phyloP scores from a whole-genome alignment of 2,797 vertebrate genomes.

The Thamnophis elegans region DNA sequence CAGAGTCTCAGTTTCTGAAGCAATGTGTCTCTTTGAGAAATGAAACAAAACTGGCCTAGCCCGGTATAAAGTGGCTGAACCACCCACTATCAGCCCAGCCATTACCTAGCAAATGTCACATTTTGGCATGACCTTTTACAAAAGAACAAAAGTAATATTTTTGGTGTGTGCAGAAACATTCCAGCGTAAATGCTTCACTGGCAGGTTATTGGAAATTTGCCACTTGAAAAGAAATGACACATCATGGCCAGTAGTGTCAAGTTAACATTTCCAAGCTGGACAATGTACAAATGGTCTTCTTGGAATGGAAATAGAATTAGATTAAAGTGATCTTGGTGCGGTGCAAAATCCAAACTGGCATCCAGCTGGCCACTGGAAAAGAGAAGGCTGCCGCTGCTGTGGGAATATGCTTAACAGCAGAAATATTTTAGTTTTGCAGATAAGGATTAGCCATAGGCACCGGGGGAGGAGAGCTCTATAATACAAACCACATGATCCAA shows the following conservation, averaged over 20 bases:
- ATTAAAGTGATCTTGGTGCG: slow-evolving; percentile 53
- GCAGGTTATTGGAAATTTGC: slow-evolving; percentile 65
- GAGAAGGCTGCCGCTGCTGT: slow-evolving; percentile 46
- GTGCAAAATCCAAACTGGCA: slow-evolving; percentile 63
- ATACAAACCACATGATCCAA: slow-evolving; percentile 62
- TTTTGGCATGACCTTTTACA: not conserved
- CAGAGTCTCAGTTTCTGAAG: not conserved
- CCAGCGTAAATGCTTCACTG: slow-evolving; percentile 66
- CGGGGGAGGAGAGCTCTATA: slow-evolving; percentile 58
- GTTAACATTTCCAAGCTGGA: slow-evolving; percentile 66
- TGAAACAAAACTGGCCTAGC: not conserved
- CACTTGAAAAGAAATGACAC: slow-evolving; percentile 53
- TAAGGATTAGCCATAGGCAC: slow-evolving; percentile 67
- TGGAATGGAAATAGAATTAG: slow-evolving; percentile 61
- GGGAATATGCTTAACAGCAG: slow-evolving; percentile 64
- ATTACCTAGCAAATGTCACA: not conserved
- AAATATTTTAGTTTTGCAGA: slow-evolving; percentile 67
- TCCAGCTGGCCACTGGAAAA: slow-evolving; percentile 58
- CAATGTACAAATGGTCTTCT: slow-evolving; percentile 61
- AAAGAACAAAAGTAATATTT: slow-evolving; percentile 62
- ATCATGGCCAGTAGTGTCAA: slow-evolving; percentile 63
- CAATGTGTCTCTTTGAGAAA: not conserved
- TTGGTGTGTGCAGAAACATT: slow-evolving; percentile 62
- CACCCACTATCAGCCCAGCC: not conserved
- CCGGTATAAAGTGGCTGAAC: not conserved